Base-by-base conservation (phyloP, 2,797 vertebrate species). In the Taenioides sp. region DNA sequence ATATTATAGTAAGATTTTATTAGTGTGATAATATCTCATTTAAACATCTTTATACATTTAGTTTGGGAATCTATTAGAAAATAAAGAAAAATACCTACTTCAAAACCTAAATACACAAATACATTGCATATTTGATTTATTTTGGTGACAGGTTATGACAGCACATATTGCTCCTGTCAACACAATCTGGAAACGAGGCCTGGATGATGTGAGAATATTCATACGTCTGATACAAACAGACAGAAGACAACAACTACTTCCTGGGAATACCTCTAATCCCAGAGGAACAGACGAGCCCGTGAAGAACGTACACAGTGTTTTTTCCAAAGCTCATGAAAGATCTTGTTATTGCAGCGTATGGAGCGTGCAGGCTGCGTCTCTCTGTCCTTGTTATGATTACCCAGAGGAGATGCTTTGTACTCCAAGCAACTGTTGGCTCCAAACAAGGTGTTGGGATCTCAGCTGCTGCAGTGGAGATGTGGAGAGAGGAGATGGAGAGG, bases 351-450 rank as follows among this genome's bases (percentile, higher is more conserved):
- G 76, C 73, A 27, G 73, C 78, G 72, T 67, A 80, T 58, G 79
- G 75, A 78, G 70, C 76, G 49, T 14, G 23, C 78, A 57, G 65
- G 70, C 75, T 2, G 47, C 73, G 73, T 80, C 67, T 76, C 78
- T 74, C 73, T 34, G 63, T 80, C 79, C 78, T 76, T 82, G 79
- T 79, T 82, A 62, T 62, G 67, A 85, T 84, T 80, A 80, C 84
- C 86, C 74, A 69, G 7, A 65, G 86, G 75, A 78, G 74, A 68
- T 11, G 72, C 84, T 91, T 86, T 88, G 81, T 86, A 83, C 74
- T 87, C 71, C 79, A 83, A 81, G 83, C 77, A 85, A 83, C 78
- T 37, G 80, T 87, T 89, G 86, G 85, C 87, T 88, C 83, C 81
- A 85, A 86, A 77, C 76, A 74, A 85, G 86, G 73, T 63, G 16